Evolutionary conservation across 2,113 vertebrate genomes (phyloP).

Genomic region (Prunella himalayana): DNA sequence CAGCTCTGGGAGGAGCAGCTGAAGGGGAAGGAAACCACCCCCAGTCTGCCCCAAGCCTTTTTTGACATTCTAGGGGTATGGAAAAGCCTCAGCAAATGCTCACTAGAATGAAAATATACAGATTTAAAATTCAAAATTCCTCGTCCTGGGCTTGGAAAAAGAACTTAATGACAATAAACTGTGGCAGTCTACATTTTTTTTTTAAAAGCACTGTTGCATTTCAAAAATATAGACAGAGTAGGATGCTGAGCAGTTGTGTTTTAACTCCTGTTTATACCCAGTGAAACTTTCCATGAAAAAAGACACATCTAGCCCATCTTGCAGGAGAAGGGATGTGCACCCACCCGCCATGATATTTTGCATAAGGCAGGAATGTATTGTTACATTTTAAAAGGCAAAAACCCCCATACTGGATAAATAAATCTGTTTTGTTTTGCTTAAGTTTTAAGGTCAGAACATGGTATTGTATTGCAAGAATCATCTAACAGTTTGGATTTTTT

Average conservation of each 20-base stretch:
- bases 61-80: background rate
- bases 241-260: background rate
- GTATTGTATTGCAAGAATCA: background rate
- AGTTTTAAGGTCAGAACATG: background rate
- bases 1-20: background rate
- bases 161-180: background rate
- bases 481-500: background rate
- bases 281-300: background rate
- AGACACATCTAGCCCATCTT: background rate
- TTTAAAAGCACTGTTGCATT: background rate
- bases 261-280: background rate
- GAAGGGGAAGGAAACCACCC: background rate
- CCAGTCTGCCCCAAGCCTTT: background rate
- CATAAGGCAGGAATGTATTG: background rate
- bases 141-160: background rate
- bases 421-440: background rate
- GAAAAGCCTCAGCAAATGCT: background rate
- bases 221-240: background rate
- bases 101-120: background rate
- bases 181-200: background rate
- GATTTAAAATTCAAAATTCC: background rate
- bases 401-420: background rate
- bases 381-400: background rate
- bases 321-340: background rate
- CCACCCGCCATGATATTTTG: background rate